Evolutionary conservation across 2,888 invertebrate species (phyloP).

Genomic region (Luperina testacea): DNA sequence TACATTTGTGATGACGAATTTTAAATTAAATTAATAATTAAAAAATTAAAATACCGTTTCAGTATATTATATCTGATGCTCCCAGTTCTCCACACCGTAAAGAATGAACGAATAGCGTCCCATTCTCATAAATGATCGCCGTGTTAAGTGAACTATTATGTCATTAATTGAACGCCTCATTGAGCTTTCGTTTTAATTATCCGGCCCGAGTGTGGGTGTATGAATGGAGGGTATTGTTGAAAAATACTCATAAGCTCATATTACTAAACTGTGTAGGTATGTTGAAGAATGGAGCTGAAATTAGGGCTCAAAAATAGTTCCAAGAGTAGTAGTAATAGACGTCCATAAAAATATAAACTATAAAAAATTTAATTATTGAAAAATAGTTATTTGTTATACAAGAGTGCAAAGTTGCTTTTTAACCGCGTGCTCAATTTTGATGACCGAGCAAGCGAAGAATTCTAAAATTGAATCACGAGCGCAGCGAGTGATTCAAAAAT

Average conservation of each 20-base stretch:
- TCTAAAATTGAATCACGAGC: too few species aligned
- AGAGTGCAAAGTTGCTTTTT: too few species aligned
- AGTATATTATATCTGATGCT: conserved; percentile 6
- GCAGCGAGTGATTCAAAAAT: too few species aligned
- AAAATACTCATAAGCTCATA: conserved; percentile 40
- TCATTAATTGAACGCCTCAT: conserved; percentile 62
- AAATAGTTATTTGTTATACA: too few species aligned
- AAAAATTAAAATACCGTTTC: conserved; percentile 6
- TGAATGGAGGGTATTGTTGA: conserved; percentile 55
- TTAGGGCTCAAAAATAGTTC: not conserved
- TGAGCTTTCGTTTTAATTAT: conserved; percentile 58
- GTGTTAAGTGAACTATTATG: conserved; percentile 61
- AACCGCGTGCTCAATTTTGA: too few species aligned
- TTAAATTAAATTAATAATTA: conserved; percentile 4
- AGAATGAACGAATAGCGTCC: conserved; percentile 39
- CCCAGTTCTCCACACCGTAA: conserved; percentile 30
- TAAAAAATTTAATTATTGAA: too few species aligned
- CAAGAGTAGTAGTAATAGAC: not conserved
- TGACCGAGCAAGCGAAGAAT: too few species aligned
- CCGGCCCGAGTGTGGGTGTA: conserved; percentile 54
- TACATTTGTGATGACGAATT: not conserved
- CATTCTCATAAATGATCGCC: conserved; percentile 53
- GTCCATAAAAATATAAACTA: not conserved
- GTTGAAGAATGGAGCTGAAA: not conserved
- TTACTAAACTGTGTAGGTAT: conserved; percentile 11